A percentile compares a stretch with the other conserved stretches of the same genome.
Conservation (phyloP, 2,888 invertebrate genomes). For the Hemaris fuciformis region DNA sequence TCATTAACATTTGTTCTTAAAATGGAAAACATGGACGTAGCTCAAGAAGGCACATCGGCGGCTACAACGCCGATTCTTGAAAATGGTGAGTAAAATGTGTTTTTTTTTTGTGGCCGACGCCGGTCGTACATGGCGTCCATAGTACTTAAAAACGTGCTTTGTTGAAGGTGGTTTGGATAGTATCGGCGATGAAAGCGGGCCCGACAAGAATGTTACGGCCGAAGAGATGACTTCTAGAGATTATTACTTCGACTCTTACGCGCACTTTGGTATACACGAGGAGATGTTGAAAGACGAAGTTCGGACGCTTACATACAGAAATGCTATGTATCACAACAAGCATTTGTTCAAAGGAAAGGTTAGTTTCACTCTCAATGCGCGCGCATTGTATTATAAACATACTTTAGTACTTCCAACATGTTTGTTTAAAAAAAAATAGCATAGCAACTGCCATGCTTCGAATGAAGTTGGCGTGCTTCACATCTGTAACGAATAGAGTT, state of each 20-base stretch:
- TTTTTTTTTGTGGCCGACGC: conserved; percentile 19
- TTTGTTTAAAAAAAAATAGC: neutral
- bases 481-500: neutral
- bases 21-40: conserved; percentile 80
- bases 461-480: neutral
- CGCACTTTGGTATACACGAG: conserved; percentile 99
- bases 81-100: conserved; percentile 62
- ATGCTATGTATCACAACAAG: conserved; percentile 99
- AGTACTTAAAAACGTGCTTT: conserved; percentile 67
- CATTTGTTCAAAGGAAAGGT: conserved; percentile 96
- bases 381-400: neutral
- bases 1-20: conserved; percentile 30
- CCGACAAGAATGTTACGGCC: conserved; percentile 83
- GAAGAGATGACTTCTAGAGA: conserved; percentile 99
- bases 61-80: conserved; percentile 68
- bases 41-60: conserved; percentile 68
- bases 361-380: conserved; percentile 29
- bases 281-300: conserved; percentile 99
- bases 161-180: conserved; percentile 24
- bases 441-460: neutral
- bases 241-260: conserved; percentile 99
- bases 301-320: conserved; percentile 97
- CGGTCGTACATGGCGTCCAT: conserved; percentile 19
- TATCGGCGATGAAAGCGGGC: conserved; percentile 50
- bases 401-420: neutral